Evolutionary conservation across 2,113 vertebrate genomes (phyloP), one percentile per base, ranked within the genome.

Genomic region (Hemibagrus wyckioides): DNA sequence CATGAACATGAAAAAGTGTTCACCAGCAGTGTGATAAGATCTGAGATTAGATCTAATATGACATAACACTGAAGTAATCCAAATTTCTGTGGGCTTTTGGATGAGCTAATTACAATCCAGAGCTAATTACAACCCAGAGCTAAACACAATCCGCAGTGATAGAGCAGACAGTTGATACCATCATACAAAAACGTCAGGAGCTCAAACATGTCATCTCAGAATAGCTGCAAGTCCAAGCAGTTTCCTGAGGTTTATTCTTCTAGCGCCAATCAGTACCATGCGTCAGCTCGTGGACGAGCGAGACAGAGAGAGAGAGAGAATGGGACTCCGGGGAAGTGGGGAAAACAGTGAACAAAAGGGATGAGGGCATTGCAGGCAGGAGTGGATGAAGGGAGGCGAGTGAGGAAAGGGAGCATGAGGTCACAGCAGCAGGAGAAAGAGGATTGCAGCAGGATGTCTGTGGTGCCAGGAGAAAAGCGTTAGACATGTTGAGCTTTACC

Each of bases 401-500:
- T 50, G 54, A 30, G n/a, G 19, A 23, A 77, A 61, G 61, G 83
- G 71, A 50, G 15, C 80, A 73, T 57, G 41, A 83, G 54, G 15
- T 82, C 73, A 81, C 8, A 85, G 67, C 39, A 88, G 84, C 30
- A 76, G 82, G 25, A 85, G 75, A 48, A 87, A 76, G 36, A 87
- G 65, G 23, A 41, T 81, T 44, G 82, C 57, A 80, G 59, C 85
- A 59, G 82, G 85, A 65, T 75, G 39, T n/a, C 76, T 85, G 56
- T 79, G n/a, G 76, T 25, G 48, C 33, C 67, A 44, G 86, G 0
- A 0, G 50, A 39, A 52, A 44, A 0, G 3, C 61, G 54, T 41
- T 69, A 71, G 88, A 86, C 76, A 71, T 86, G 89, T 67, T 69
- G 76, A 52, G 80, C 91, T 94, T 95, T 94, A 95, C 95, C 95